Conservation (phyloP, 2,797 vertebrate species). For the Enteromius afrohamiltoni region DNA sequence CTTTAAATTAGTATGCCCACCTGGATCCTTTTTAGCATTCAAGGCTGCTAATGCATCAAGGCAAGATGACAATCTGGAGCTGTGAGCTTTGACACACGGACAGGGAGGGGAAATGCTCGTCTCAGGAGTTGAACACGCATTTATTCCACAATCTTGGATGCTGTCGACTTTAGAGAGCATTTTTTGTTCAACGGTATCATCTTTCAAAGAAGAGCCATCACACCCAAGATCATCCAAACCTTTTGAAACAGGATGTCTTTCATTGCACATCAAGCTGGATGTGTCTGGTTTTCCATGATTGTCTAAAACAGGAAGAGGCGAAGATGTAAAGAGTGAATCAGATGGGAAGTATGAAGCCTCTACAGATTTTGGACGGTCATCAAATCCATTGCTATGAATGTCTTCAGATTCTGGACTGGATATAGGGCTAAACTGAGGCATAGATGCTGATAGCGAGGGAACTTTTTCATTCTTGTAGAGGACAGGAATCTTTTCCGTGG, state of each 20-base stretch:
- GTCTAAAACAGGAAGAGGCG: constrained; percentile 78
- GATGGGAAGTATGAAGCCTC: constrained; percentile 82
- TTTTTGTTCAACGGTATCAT: constrained; percentile 72
- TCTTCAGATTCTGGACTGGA: constrained; percentile 91
- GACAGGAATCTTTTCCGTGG: constrained; percentile 78
- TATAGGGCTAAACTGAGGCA: constrained; percentile 89
- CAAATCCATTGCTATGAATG: constrained; percentile 73
- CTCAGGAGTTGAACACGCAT: constrained; percentile 67
- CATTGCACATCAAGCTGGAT: constrained; percentile 82
- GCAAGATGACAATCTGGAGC: constrained; percentile 90
- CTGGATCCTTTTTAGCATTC: constrained; percentile 86
- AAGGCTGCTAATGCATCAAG: constrained; percentile 91
- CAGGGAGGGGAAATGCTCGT: constrained; percentile 67
- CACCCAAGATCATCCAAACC: constrained; percentile 63
- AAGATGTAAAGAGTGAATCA: constrained; percentile 73
- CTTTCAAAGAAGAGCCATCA: constrained; percentile 62
- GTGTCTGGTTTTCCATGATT: constrained; percentile 71
- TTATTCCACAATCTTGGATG: constrained; percentile 72
- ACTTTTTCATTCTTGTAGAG: constrained; percentile 80
- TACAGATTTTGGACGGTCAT: constrained; percentile 75
- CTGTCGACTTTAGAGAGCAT: too few species aligned
- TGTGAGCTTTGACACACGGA: constrained; percentile 81
- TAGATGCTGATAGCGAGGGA: constrained; percentile 84
- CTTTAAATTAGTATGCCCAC: constrained; percentile 75
- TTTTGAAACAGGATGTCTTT: constrained; percentile 79